Evolutionary conservation across 2,797 vertebrate genomes (phyloP).

Genomic region (Alectoris magna): DNA sequence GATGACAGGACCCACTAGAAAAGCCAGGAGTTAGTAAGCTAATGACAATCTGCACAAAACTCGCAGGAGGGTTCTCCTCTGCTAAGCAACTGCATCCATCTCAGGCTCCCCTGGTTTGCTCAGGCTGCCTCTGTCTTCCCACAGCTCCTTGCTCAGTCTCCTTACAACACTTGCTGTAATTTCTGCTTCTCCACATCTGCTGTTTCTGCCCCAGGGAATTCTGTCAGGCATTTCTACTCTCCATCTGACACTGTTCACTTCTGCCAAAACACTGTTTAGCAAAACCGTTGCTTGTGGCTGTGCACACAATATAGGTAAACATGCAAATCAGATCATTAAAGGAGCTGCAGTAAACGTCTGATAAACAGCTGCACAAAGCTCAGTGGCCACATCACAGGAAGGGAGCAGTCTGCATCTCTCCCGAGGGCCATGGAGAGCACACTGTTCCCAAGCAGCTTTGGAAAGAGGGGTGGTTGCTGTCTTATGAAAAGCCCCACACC

Average conservation of each 20-base stretch:
- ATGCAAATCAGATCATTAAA: background rate
- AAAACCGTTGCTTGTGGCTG: background rate
- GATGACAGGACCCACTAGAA: background rate
- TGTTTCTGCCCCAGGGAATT: background rate
- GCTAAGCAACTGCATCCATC: background rate
- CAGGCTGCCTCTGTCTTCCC: background rate
- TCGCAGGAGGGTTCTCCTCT: background rate
- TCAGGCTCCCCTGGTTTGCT: background rate
- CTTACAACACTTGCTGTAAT: background rate
- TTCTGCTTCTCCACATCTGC: background rate
- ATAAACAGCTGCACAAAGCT: background rate
- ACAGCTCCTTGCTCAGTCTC: background rate
- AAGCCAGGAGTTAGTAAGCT: background rate
- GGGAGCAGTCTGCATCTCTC: background rate
- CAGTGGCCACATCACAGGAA: fast-evolving
- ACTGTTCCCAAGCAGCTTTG: background rate
- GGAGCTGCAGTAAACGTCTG: background rate
- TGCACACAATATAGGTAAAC: background rate
- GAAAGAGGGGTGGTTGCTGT: background rate
- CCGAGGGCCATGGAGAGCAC: background rate
- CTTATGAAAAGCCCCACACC: background rate
- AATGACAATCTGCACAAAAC: background rate
- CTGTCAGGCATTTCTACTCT: background rate
- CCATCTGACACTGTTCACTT: background rate
- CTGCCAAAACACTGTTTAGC: conserved; percentile 5